These are phyloP conservation scores for Elysia crispata DNA, from an alignment of 2,888 invertebrate genomes.

Conservation along the genomic window DNA sequence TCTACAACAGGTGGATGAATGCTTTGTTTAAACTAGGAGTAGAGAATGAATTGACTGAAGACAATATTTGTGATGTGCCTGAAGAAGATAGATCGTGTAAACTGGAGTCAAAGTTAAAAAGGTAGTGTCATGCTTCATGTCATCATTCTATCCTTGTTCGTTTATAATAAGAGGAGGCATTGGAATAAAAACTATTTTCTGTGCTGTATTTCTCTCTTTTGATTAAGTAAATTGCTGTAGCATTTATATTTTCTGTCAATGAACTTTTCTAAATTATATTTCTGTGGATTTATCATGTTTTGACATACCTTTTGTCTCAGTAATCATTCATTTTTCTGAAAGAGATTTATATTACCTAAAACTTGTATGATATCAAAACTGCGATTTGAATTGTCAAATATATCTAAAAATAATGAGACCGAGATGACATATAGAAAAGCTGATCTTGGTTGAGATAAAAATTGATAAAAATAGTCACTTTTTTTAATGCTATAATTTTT, in stretches of 20 bases:
- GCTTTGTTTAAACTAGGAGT: constrained; percentile 59
- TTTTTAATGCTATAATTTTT: neutral
- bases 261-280: too few species aligned
- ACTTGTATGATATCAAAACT: too few species aligned
- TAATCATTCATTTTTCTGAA: too few species aligned
- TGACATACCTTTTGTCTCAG: too few species aligned
- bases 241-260: too few species aligned
- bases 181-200: neutral
- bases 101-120: constrained; percentile 46
- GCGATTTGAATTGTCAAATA: too few species aligned
- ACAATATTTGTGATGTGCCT: constrained; percentile 62
- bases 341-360: too few species aligned
- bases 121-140: constrained; percentile 24
- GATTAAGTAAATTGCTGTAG: too few species aligned
- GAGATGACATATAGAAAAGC: too few species aligned
- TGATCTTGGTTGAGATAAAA: neutral
- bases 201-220: neutral
- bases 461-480: neutral
- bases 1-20: constrained; percentile 61
- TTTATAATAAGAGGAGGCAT: too few species aligned
- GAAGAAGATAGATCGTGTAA: constrained; percentile 54
- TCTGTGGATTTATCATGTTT: too few species aligned
- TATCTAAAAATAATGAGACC: too few species aligned
- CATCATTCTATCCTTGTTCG: neutral
- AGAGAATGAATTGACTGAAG: constrained; percentile 55